Conservation (phyloP, 1,140 invertebrate genomes). For the Drosophila persimilis region DNA sequence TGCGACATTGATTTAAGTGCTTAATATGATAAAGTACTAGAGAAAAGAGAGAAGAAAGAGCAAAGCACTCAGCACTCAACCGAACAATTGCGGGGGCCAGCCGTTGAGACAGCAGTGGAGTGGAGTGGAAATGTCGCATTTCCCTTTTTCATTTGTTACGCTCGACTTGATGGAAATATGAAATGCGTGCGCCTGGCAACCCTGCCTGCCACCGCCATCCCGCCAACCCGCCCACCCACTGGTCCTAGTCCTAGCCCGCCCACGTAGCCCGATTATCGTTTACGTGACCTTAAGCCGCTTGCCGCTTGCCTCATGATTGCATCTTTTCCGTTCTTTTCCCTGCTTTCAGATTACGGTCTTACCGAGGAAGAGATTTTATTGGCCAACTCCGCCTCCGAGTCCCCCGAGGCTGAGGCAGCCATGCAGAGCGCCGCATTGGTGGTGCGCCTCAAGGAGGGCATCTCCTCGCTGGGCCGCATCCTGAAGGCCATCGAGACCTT, state of each 20-base stretch:
- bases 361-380: conserved; percentile 95
- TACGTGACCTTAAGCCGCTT: conserved; percentile 71
- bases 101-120: conserved; percentile 20
- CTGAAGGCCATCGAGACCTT: conserved; percentile 96
- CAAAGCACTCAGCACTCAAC: conserved; percentile 58
- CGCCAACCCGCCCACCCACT: background rate
- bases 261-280: conserved; percentile 69
- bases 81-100: conserved; percentile 16
- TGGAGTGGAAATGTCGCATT: conserved; percentile 72
- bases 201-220: background rate
- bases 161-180: conserved; percentile 57
- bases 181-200: conserved; percentile 69
- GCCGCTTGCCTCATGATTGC: conserved; percentile 49
- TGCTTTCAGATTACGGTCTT: conserved; percentile 87
- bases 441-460: conserved; percentile 93
- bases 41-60: background rate
- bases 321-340: conserved; percentile 25
- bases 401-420: conserved; percentile 88
- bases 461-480: conserved; percentile 92
- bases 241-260: background rate
- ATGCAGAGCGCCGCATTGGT: conserved; percentile 91
- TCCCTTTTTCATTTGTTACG: conserved; percentile 79
- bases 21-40: conserved; percentile 79
- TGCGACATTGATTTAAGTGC: conserved; percentile 77
- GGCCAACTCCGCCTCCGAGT: conserved; percentile 90